phyloP scores from a whole-genome alignment of 2,113 vertebrate genomes.

The Podarcis muralis region DNA sequence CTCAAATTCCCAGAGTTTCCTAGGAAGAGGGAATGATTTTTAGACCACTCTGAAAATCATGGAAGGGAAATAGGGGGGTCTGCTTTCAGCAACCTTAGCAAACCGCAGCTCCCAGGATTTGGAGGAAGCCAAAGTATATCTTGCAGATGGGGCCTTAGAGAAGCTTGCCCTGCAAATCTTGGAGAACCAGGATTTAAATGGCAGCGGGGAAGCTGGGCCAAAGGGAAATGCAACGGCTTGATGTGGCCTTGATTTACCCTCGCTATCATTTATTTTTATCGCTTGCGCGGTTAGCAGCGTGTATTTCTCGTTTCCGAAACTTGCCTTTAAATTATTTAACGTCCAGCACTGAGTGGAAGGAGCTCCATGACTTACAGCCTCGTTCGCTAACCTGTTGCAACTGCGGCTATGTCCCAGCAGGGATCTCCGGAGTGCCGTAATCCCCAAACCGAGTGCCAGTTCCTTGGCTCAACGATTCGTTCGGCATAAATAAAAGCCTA shows the following conservation, averaged over 20 bases:
- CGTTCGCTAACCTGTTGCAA: background rate
- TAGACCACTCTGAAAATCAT: too few species aligned
- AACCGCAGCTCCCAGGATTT: too few species aligned
- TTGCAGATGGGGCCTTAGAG: background rate
- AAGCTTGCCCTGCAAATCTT: background rate
- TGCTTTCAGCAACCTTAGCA: too few species aligned
- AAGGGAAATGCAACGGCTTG: background rate
- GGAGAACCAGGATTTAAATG: background rate
- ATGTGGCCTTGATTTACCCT: constrained; percentile 33
- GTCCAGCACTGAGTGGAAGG: background rate
- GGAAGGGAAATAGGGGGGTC: too few species aligned
- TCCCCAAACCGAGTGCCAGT: background rate
- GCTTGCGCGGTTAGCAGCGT: background rate
- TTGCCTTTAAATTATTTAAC: constrained; percentile 46
- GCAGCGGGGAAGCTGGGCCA: background rate
- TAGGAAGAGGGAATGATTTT: too few species aligned
- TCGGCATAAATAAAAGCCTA: constrained; percentile 45
- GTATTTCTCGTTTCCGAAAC: constrained; percentile 31
- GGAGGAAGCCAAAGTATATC: too few species aligned
- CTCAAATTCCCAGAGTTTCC: too few species aligned
- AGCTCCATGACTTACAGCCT: constrained; percentile 7
- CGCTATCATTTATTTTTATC: constrained; percentile 8
- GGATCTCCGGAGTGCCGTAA: constrained; percentile 23
- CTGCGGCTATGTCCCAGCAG: background rate
- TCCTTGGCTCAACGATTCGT: background rate